Base-by-base conservation (phyloP, 2,113 vertebrate species). In the Candoia aspera region DNA sequence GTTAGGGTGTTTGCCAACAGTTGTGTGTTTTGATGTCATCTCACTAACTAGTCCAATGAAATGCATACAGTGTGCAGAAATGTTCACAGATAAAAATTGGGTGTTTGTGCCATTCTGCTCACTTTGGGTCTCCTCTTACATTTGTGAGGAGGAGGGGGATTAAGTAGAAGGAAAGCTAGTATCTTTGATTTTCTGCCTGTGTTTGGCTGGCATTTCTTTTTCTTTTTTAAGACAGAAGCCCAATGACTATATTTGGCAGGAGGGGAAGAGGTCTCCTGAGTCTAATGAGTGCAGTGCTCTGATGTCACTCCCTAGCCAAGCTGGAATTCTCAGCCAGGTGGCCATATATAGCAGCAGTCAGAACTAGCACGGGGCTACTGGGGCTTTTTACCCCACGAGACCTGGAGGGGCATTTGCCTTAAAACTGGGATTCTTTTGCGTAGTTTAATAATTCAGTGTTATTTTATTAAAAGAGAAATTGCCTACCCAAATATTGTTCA, bases 341-440 rank as follows among this genome's bases (percentile, higher is more conserved):
- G 94, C 96, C 95, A 95, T 97, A 96, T 96, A 97, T 97, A 96
- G 96, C 92, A 62, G 91, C 84, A 90, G 94, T 94, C n/a, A 90
- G 90, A 5, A 9, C 90, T 64, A 91, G 21, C 58, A 64, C 55
- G 24, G 33, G 29, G 23, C 55, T 8, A 49, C 13, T 26, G 62
- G 21, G 17, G 33, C 42, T 24, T 95, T 68, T 59, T 1, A 53
- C 68, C 90, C 88, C 46, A 17, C 29, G 21, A 37, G 26, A 53
- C 90, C 54, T 57, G 86, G 60, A 73, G 64, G 19, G 12, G 26
- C 3, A 8, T 59, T 94, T 17, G 54, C 58, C 89, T 90, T 3
- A 0, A 79, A 93, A 53, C 84, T 57, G 58, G 54, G 42, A 33
- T 42, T 64, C 90, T 91, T 90, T 89, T 94, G 59, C 93, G 11